phyloP scores from a whole-genome alignment of 2,888 invertebrate species.

The Dione juno region DNA sequence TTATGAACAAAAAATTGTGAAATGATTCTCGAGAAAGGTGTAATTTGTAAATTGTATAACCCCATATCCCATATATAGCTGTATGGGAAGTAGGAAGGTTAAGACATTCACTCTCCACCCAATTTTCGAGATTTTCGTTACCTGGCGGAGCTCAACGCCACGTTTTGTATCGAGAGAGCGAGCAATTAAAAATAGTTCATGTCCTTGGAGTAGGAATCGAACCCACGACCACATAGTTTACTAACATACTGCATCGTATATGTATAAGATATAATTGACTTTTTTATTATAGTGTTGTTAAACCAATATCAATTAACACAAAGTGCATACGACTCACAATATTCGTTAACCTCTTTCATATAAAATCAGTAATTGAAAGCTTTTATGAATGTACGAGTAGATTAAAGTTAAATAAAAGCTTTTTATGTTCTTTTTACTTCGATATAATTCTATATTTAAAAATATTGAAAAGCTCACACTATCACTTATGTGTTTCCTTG shows the following conservation, averaged over 20 bases:
- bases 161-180: not conserved
- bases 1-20: no score
- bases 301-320: slow-evolving; percentile 1
- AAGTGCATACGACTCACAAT: not conserved
- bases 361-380: not conserved
- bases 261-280: not conserved
- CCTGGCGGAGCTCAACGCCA: not conserved
- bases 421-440: not conserved
- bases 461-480: not conserved
- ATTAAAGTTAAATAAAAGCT: not conserved
- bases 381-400: not conserved
- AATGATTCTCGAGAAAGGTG: no score
- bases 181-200: not conserved
- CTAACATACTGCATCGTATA: not conserved
- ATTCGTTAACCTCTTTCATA: slow-evolving; percentile 1
- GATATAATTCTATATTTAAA: not conserved
- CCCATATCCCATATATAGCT: no score
- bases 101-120: not conserved
- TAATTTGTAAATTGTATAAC: no score
- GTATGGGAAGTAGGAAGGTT: no score
- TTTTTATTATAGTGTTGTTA: slow-evolving; percentile 4
- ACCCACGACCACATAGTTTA: no score
- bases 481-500: no score
- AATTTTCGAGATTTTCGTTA: not conserved
- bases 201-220: not conserved